Evolutionary conservation across 2,113 vertebrate genomes (phyloP), one percentile per base, ranked within the genome.

Genomic region (Ceyx cyanopectus): DNA sequence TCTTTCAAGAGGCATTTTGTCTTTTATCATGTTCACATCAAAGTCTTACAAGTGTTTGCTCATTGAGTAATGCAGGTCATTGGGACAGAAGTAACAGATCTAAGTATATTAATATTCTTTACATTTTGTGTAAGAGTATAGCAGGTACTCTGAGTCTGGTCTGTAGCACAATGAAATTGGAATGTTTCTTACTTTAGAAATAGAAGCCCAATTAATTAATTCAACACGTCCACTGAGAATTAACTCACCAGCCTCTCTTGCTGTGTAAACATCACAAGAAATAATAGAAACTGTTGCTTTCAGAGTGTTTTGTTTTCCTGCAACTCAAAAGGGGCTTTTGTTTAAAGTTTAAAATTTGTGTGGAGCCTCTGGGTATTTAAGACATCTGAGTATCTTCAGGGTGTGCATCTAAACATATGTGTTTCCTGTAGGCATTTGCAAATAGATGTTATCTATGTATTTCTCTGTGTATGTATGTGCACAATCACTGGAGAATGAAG

Each of bases 321-420:
- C 37, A 87, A 80, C 74, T 84, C 50, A 90, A 87, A 94, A 85
- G 70, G 15, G 84, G 50, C 78, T 92, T 92, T 94, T 92, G 70
- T 96, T 95, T 94, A 90, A 93, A 84, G 77, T 93, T 93, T 90
- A 84, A 90, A 88, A 86, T 26, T 94, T 93, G 92, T 93, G 90
- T 81, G 77, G n/a, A n/a, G n/a, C n/a, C n/a, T n/a, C n/a, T n/a
- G n/a, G n/a, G n/a, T n/a, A n/a, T n/a, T n/a, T n/a, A n/a, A 73
- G 73, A 62, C 18, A 57, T 18, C 20, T 75, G 61, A 48, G 3
- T 40, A 30, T 45, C 30, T 65, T 69, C 22, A 48, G 17, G 9
- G 14, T 37, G 16, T 84, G 41, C n/a, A 87, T 21, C 17, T 23
- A 89, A 60, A 46, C 10, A 34, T 24, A 24, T 7, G 13, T n/a